These are phyloP conservation scores for Leucophenga varia DNA, from an alignment of 1,140 invertebrate species.

Conservation along the genomic window DNA sequence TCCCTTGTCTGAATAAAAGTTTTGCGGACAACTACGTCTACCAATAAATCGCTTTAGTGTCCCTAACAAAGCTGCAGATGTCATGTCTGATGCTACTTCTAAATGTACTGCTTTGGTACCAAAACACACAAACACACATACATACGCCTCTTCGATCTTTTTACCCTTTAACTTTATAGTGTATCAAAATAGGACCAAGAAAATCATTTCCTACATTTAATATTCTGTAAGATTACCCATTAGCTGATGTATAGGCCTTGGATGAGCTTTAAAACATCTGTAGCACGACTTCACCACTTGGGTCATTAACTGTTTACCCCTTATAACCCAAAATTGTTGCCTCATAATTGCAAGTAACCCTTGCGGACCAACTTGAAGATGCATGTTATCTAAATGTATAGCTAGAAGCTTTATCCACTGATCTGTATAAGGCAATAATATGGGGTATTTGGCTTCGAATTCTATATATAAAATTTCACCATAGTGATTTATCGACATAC, in stretches of 20 bases:
- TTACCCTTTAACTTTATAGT: constrained; percentile 3
- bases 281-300: background rate
- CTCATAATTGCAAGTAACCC: constrained; percentile 1
- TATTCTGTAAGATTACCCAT: constrained; percentile 4
- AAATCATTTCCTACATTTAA: constrained; percentile 12
- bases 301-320: background rate
- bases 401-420: background rate
- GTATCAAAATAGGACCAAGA: constrained; percentile 15
- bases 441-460: background rate
- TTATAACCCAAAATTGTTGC: constrained; percentile 1
- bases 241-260: background rate
- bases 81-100: constrained; percentile 25
- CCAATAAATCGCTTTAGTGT: constrained; percentile 20
- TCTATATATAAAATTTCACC: too few relatives aligned
- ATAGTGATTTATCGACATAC: background rate
- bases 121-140: background rate
- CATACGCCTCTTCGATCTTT: background rate
- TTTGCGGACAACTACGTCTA: constrained; percentile 12
- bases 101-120: constrained; percentile 34
- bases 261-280: constrained; percentile 1
- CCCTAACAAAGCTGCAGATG: constrained; percentile 21
- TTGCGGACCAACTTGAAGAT: background rate
- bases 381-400: background rate
- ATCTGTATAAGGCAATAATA: background rate
- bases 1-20: constrained; percentile 41